Evolutionary conservation across 2,888 invertebrate species (phyloP), one percentile per base, ranked within the genome.

Genomic region (Villa cingulata): DNA sequence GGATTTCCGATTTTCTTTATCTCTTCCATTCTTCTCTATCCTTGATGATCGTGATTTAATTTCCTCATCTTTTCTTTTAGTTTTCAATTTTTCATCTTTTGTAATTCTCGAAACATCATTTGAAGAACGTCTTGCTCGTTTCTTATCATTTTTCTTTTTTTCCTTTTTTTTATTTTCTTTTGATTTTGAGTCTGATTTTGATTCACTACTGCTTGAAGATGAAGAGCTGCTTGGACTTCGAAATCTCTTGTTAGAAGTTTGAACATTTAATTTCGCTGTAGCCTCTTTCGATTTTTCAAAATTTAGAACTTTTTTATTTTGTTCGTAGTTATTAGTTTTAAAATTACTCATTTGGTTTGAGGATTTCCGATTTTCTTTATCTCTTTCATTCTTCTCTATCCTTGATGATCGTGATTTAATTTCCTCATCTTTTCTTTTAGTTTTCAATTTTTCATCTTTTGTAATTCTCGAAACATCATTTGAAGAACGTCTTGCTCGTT

Each of bases 311-410:
- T 43, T 36, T 48, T 71, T 70, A 55, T 82, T 81, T 18, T 72
- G 74, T 50, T 82, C 81, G 58, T 74, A 78, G 54, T 83, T 83
- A 62, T 84, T 83, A 61, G 84, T 83, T 0, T 83, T 83, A 58
- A 81, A 83, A 59, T 83, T 83, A 59, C 74, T 80, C 0, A 81
- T 76, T 65, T 85, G 65, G 7, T 77, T 76, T 10, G 80, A 76
- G 57, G 81, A 80, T 56, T 83, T 80, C 53, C 78, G 75, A 18
- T 38, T 38, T 34, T 62, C 61, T 19, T 62, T 60, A 12, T 57
- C 49, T 48, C 51, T 56, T 10, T 43, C 43, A 10, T 55, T 50
- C 38, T 55, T 57, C 41, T 38, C 48, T 45, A 37, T 45, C 43
- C 36, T 53, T 46, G 49, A 48, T 53, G 55, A 49, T 38, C 41